Evolutionary conservation across 2,113 vertebrate species (phyloP).

Genomic region (Alethe diademata): DNA sequence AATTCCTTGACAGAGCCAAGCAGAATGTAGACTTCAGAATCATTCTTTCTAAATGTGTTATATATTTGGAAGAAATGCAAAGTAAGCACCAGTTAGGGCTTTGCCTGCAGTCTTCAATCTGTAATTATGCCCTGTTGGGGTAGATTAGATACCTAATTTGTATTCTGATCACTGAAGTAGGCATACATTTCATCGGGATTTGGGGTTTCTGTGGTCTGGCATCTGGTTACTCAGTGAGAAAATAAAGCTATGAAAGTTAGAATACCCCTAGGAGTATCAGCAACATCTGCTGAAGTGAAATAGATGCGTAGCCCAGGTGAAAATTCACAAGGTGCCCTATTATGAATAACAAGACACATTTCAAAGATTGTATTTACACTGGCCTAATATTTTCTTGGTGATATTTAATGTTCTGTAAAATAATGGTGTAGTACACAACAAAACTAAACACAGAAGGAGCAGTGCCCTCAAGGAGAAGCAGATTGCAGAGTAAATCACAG

Average conservation of each 20-base stretch:
- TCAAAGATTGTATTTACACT: constrained; percentile 43
- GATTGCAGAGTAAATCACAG: neutral
- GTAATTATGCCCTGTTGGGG: neutral
- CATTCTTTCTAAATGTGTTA: neutral
- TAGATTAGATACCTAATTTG: neutral
- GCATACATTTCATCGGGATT: constrained; percentile 6
- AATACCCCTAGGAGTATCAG: constrained; percentile 20
- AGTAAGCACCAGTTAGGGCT: neutral
- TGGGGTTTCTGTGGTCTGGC: constrained; percentile 10
- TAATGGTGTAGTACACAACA: neutral
- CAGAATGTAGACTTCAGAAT: neutral
- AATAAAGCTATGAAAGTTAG: constrained; percentile 36
- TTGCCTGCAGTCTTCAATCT: neutral
- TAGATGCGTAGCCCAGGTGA: constrained; percentile 20
- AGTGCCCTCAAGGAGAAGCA: neutral
- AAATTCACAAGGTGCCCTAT: neutral
- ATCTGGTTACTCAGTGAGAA: constrained; percentile 56
- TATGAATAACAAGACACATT: constrained; percentile 37
- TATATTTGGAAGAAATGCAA: neutral
- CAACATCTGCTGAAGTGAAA: constrained; percentile 53
- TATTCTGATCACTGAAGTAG: neutral
- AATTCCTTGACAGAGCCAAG: neutral
- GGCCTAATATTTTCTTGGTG: neutral
- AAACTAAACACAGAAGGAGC: neutral
- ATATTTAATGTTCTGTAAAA: neutral